Conservation (phyloP, 2,888 invertebrate species). For the Clanis bilineata region DNA sequence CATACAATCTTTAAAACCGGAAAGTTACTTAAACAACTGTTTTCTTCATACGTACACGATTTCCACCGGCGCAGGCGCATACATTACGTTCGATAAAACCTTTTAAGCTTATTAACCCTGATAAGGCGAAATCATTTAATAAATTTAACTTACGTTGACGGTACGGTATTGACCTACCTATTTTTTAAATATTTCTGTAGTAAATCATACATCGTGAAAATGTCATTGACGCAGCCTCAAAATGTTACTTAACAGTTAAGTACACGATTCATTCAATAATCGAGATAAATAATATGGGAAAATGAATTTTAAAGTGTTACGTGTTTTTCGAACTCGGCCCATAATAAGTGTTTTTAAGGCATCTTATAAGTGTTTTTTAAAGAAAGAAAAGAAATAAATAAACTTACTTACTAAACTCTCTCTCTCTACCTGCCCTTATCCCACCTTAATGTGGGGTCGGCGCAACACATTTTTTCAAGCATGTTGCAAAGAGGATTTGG, state of each 20-base stretch:
- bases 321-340: not conserved
- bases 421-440: too few relatives aligned
- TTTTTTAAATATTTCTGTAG: not conserved
- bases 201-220: constrained; percentile 12
- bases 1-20: not conserved
- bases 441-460: too few relatives aligned
- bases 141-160: constrained; percentile 9
- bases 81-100: not conserved
- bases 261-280: not conserved
- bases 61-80: not conserved
- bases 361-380: too few relatives aligned
- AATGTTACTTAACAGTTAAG: not conserved
- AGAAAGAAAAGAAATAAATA: too few relatives aligned
- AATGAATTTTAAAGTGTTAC: not conserved
- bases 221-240: constrained; percentile 2
- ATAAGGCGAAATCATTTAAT: constrained; percentile 11
- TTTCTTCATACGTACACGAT: not conserved
- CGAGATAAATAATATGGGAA: not conserved
- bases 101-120: constrained; percentile 11
- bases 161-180: constrained; percentile 2
- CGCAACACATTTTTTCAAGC: too few relatives aligned
- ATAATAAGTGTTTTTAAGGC: not conserved
- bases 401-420: too few relatives aligned
- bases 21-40: not conserved
- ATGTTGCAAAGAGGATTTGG: too few relatives aligned